A percentile compares a stretch with the other conserved stretches of the same genome.
Conservation (phyloP, 1,140 invertebrate species). For the Yoshiicerus persimilis region DNA sequence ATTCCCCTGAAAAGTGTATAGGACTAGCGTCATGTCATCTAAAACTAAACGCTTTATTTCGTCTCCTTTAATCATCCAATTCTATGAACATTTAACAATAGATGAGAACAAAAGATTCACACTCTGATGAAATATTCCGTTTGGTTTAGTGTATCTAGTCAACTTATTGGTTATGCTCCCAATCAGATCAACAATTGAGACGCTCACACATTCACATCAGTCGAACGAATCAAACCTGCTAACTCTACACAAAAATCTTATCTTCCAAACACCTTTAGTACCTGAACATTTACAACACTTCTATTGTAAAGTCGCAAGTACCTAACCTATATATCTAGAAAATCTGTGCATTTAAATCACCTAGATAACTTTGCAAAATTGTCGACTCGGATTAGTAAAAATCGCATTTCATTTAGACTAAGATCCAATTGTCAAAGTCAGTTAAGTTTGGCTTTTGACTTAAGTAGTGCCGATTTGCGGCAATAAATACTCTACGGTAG, state of each 20-base stretch:
- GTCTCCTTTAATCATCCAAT: background rate
- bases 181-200: constrained; percentile 20
- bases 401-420: background rate
- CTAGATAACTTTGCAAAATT: background rate
- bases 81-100: background rate
- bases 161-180: constrained; percentile 5
- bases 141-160: background rate
- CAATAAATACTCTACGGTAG: background rate
- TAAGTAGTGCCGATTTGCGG: background rate
- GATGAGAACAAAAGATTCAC: constrained; percentile 11
- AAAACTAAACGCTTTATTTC: background rate
- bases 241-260: background rate
- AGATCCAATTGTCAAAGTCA: background rate
- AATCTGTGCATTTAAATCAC: background rate
- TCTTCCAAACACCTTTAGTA: no score
- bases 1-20: background rate
- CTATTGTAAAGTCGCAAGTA: no score
- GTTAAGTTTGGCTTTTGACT: background rate
- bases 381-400: background rate
- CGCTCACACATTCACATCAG: background rate
- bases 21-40: background rate
- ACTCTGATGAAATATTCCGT: constrained; percentile 10
- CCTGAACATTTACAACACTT: background rate
- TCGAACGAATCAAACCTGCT: background rate
- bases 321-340: background rate